Base-by-base conservation (phyloP, 2,113 vertebrate species). In the Empidonax alnorum region DNA sequence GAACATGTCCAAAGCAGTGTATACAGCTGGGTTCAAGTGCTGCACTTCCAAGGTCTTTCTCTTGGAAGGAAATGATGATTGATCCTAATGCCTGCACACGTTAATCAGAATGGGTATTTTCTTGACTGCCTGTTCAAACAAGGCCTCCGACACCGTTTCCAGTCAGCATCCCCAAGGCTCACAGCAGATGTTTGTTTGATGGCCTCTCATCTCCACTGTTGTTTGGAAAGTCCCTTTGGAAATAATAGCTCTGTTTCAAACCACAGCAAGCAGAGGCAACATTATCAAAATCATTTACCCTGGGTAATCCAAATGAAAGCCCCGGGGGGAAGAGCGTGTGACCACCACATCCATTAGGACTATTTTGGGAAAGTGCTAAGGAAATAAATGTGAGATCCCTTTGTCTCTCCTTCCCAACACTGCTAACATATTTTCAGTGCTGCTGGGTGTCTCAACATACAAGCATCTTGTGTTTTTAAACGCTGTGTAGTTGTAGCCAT, bases 211-310 rank as follows among this genome's bases (percentile, higher is more conserved):
- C 59, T 63, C 50, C 47, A 53, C 39, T 61, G 78, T 37, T 93
- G 74, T 86, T 87, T 87, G 78, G 63, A 82, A 97, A 93, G 86
- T 79, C 87, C 89, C 55, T 93, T 96, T 97, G 75, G 74, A 96
- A 97, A 88, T 89, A 95, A 91, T 68, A 84, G 80, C 39, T 74
- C 42, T 53, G 33, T 91, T 96, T 87, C 59, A 49, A 88, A 77
- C 28, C 89, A 73, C 80, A 94, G 87, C 87, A 91, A 95, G 41
- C 62, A 81, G 53, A 61, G 62, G 66, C 81, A 78, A 71, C 69
- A 81, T 90, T 89, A 91, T 93, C 77, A 90, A 71, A 97, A 62
- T 92, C 8, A 41, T 49, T 72, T 80, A 89, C 75, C 68, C 24
- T 22, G 35, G 56, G 49, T 55, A 82, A 93, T 74, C 50, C 85